phyloP scores from a whole-genome alignment of 2,888 invertebrate genomes.

The Stenodema calcarata region DNA sequence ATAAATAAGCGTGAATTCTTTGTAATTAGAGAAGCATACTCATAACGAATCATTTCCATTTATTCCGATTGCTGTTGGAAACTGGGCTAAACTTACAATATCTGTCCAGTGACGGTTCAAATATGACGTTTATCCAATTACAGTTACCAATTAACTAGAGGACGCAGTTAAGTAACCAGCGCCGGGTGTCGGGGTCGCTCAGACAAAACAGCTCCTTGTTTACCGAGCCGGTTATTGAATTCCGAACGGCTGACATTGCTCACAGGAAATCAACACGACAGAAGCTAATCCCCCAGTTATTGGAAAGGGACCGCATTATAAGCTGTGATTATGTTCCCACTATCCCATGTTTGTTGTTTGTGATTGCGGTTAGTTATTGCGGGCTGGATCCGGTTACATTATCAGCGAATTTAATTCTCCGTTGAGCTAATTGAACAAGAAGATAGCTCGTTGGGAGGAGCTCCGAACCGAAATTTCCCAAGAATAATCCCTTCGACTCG shows the following conservation, averaged over 20 bases:
- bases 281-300: conserved; percentile 36
- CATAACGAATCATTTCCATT: no score
- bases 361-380: conserved; percentile 35
- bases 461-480: no score
- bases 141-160: not conserved
- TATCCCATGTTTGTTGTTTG: conserved; percentile 1
- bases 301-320: conserved; percentile 27
- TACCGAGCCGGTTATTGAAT: conserved; percentile 21
- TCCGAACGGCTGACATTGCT: conserved; percentile 4
- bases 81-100: not conserved
- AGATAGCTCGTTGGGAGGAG: not conserved
- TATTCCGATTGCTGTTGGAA: no score
- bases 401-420: conserved; percentile 16
- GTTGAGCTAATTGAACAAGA: not conserved
- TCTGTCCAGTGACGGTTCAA: not conserved
- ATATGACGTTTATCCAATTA: not conserved
- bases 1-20: no score
- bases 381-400: not conserved
- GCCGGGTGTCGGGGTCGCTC: not conserved
- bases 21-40: no score
- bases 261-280: conserved; percentile 32
- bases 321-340: not conserved
- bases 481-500: no score
- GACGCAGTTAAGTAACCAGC: not conserved
- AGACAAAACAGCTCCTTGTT: conserved; percentile 10